These are phyloP conservation scores for Nematostella vectensis DNA, from an alignment of 92 coral and sea anemone genomes.

Conservation along the genomic window DNA sequence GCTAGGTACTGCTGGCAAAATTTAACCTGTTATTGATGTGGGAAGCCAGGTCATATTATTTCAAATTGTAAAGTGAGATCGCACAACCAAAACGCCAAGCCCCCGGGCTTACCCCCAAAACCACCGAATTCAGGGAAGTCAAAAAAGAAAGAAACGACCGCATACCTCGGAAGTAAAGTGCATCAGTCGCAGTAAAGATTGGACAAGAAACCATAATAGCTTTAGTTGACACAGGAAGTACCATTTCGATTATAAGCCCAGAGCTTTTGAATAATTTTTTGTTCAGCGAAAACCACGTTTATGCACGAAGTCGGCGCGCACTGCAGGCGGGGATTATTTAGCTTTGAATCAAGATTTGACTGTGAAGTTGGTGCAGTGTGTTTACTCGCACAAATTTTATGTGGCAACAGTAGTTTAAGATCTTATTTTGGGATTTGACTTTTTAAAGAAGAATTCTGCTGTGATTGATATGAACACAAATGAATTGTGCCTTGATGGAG, in stretches of 20 bases:
- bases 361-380: too few species aligned
- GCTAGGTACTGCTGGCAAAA: not conserved
- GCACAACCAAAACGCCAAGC: not conserved
- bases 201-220: not conserved
- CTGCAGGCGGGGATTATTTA: not conserved
- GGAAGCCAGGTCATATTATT: not conserved
- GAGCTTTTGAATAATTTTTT: not conserved
- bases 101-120: not conserved
- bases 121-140: not conserved
- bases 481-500: not conserved
- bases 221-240: slow-evolving; percentile 1
- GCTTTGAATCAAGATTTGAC: not conserved
- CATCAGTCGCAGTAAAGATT: not conserved
- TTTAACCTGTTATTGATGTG: not conserved
- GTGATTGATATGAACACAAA: not conserved
- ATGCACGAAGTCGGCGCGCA: not conserved
- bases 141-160: not conserved
- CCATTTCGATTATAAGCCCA: not conserved
- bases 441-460: slow-evolving; percentile 9
- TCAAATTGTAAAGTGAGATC: not conserved
- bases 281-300: not conserved
- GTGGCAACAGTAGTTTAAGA: slow-evolving; percentile 3
- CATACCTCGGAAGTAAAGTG: not conserved
- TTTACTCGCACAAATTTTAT: slow-evolving; percentile 7
- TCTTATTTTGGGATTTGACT: slow-evolving; percentile 7